Conservation (phyloP, 2,113 vertebrate genomes). For the Bubo bubo region DNA sequence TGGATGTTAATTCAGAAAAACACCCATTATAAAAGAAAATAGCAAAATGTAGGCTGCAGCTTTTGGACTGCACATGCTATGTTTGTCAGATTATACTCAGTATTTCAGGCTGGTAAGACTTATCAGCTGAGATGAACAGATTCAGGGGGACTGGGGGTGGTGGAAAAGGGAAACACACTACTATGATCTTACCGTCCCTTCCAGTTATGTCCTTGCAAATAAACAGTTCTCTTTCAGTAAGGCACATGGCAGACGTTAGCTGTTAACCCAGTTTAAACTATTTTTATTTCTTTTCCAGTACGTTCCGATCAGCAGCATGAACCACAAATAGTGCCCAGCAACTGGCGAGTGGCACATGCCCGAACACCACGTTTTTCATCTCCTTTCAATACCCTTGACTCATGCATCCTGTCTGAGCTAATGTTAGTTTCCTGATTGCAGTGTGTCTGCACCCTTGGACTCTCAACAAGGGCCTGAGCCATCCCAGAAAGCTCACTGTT, state of each 20-base stretch:
- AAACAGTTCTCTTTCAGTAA: conserved; percentile 47
- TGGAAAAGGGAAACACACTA: not conserved
- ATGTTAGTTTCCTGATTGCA: conserved; percentile 65
- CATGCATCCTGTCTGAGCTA: conserved; percentile 72
- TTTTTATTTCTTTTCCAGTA: conserved; percentile 65
- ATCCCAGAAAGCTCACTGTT: conserved; percentile 3
- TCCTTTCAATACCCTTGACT: conserved; percentile 60
- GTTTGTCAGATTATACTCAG: not conserved
- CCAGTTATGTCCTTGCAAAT: not conserved
- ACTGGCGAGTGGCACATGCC: not conserved
- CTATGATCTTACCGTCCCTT: not conserved
- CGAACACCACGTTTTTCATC: not conserved
- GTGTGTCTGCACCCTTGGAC: conserved; percentile 24
- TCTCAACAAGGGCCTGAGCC: not conserved
- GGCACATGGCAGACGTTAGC: conserved; percentile 22
- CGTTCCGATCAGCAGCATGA: not conserved
- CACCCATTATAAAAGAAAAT: not conserved
- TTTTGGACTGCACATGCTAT: not conserved
- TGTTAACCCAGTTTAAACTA: conserved; percentile 48
- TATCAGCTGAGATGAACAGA: not conserved
- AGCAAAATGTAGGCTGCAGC: not conserved
- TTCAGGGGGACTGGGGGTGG: not conserved
- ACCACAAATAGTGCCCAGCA: conserved; percentile 31
- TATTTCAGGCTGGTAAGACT: not conserved
- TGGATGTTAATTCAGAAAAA: not conserved